These are phyloP conservation scores for Labeo rohita DNA, from an alignment of 2,113 vertebrate species.

Conservation along the genomic window DNA sequence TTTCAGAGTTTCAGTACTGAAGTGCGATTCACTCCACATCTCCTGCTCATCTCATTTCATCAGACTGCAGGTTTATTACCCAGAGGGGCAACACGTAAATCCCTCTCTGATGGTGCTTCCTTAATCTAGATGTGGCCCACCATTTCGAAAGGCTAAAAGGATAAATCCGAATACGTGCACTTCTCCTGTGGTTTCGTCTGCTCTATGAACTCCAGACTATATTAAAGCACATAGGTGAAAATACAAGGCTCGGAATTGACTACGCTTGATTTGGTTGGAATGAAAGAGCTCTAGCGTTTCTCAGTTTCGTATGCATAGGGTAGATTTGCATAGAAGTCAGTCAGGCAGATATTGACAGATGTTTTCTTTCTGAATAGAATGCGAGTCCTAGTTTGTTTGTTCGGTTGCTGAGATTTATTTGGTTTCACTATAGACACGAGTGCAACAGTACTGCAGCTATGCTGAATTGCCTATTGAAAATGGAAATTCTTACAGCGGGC, in stretches of 20 bases:
- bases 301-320: neutral
- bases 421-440: constrained; percentile 7
- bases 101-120: constrained; percentile 9
- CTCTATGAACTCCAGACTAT: constrained; percentile 24
- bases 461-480: constrained; percentile 31
- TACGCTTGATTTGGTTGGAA: constrained; percentile 38
- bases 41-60: constrained; percentile 49
- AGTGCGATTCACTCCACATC: constrained; percentile 24
- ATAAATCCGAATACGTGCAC: neutral
- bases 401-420: neutral
- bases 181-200: neutral
- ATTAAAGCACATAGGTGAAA: constrained; percentile 22
- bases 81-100: constrained; percentile 11
- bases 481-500: neutral
- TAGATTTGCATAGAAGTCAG: constrained; percentile 28
- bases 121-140: constrained; percentile 16
- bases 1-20: constrained; percentile 44
- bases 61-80: constrained; percentile 47
- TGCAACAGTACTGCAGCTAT: constrained; percentile 24
- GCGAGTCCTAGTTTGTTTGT: neutral
- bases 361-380: constrained; percentile 42
- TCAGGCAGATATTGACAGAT: constrained; percentile 36
- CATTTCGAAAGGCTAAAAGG: constrained; percentile 5
- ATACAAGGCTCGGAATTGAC: constrained; percentile 35
- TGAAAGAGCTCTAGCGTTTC: constrained; percentile 17